Evolutionary conservation across 2,113 vertebrate genomes (phyloP).

Genomic region (Aspidoscelis tigris): DNA sequence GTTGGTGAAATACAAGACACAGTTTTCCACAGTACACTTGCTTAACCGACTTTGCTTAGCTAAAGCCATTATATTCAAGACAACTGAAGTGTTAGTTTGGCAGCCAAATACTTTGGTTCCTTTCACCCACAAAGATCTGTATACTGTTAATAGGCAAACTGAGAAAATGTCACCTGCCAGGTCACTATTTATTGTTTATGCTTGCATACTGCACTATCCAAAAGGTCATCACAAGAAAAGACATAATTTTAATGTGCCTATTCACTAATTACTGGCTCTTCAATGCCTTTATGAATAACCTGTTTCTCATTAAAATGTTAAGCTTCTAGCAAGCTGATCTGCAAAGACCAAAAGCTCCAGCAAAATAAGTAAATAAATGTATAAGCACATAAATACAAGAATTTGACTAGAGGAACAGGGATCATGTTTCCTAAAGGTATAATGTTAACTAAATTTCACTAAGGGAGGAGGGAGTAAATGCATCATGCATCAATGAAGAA

Average conservation of each 20-base stretch:
- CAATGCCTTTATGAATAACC: too few species aligned
- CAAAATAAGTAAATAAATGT: neutral
- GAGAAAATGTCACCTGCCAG: neutral
- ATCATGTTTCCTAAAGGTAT: fast-evolving
- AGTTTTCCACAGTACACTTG: too few species aligned
- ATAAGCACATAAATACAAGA: neutral
- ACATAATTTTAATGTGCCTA: too few species aligned
- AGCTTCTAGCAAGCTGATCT: neutral
- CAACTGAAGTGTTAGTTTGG: neutral
- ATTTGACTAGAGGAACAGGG: neutral
- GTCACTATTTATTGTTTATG: too few species aligned
- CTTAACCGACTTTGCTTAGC: too few species aligned
- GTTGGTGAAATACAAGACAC: too few species aligned
- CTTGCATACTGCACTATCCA: too few species aligned
- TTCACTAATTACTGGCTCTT: too few species aligned
- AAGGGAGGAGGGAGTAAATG: neutral
- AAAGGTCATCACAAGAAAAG: too few species aligned
- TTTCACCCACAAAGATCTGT: neutral
- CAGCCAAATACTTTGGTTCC: neutral
- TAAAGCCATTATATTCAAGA: too few species aligned
- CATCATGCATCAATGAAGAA: neutral
- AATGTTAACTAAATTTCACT: neutral
- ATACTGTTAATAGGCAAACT: too few species aligned
- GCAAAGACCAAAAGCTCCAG: neutral
- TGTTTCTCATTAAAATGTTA: neutral